These are phyloP conservation scores for Tangara arthus DNA, from an alignment of 2,797 vertebrate genomes.

Conservation along the genomic window DNA sequence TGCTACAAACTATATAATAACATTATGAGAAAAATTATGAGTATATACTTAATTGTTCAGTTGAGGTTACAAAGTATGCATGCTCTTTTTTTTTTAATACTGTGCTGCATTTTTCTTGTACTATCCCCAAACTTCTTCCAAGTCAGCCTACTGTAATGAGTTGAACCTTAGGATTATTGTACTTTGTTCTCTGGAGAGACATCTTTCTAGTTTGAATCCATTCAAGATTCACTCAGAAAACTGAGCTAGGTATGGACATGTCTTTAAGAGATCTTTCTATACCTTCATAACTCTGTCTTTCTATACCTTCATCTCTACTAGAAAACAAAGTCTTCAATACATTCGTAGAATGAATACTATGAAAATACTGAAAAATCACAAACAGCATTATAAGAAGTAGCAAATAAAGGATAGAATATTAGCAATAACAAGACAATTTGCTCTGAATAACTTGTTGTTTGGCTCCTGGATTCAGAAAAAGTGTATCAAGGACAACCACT, in stretches of 20 bases:
- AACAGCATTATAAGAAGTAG: neutral
- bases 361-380: neutral
- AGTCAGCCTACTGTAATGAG: neutral
- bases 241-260: neutral
- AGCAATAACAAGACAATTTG: neutral
- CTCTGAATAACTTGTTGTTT: neutral
- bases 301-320: neutral
- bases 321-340: neutral
- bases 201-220: neutral
- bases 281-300: neutral
- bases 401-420: neutral
- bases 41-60: neutral
- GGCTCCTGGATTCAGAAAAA: neutral
- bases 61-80: neutral
- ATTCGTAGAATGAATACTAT: neutral
- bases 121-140: neutral
- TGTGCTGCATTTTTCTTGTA: neutral
- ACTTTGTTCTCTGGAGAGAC: neutral
- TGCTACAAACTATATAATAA: neutral
- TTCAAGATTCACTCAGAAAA: neutral
- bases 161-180: neutral
- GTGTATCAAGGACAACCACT: neutral
- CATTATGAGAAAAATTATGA: neutral
- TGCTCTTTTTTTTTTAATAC: neutral
- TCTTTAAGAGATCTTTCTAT: neutral